These are phyloP conservation scores for Craseonycteris thonglongyai DNA, from an alignment of 2,113 vertebrate species.

Conservation along the genomic window DNA sequence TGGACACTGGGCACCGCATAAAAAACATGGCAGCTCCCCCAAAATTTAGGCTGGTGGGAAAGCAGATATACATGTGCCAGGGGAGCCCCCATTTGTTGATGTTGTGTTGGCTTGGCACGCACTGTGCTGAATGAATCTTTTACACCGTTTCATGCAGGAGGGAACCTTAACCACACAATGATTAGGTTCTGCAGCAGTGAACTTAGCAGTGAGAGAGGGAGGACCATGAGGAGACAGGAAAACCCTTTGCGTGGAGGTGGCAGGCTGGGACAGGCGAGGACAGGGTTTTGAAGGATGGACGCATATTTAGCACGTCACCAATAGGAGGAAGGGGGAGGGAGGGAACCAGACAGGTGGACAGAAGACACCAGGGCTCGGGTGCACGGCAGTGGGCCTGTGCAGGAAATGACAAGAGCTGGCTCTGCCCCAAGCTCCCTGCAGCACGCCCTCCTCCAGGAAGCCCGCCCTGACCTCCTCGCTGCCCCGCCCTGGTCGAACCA, in stretches of 20 bases:
- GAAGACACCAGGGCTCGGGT: background rate
- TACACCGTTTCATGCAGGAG: rapidly evolving
- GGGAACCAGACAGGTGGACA: background rate
- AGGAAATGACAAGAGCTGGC: background rate
- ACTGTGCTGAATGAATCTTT: background rate
- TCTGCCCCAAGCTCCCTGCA: rapidly evolving
- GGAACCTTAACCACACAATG: rapidly evolving
- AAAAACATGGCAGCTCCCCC: background rate
- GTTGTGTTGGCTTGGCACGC: background rate
- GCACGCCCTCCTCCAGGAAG: rapidly evolving
- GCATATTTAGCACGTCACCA: too few relatives aligned
- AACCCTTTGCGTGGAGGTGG: rapidly evolving
- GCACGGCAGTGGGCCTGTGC: background rate
- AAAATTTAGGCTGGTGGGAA: background rate
- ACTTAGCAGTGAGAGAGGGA: background rate
- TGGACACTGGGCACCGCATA: background rate
- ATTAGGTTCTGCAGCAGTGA: background rate
- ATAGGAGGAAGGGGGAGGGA: rapidly evolving
- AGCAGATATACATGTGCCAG: rapidly evolving
- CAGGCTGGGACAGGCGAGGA: rapidly evolving
- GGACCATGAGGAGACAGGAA: rapidly evolving
- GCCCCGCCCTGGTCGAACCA: rapidly evolving
- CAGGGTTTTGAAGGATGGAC: background rate
- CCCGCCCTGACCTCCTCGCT: background rate
- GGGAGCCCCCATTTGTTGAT: rapidly evolving